phyloP scores from a whole-genome alignment of 2,888 invertebrate species.

The Calameuta idolon region DNA sequence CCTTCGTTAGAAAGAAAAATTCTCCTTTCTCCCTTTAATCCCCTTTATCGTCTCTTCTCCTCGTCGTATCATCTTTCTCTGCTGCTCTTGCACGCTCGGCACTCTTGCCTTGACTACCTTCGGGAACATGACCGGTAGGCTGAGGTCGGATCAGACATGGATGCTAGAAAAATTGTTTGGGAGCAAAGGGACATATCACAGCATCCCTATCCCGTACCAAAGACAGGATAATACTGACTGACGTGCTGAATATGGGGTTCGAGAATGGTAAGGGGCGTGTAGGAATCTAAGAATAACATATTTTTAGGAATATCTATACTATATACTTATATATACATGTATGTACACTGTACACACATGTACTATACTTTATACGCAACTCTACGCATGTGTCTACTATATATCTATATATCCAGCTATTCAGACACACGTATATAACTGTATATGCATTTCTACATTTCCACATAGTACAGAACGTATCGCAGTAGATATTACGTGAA shows the following conservation, averaged over 20 bases:
- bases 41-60: background rate
- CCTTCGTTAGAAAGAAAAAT: background rate
- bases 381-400: background rate
- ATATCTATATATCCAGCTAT: background rate
- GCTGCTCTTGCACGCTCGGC: background rate
- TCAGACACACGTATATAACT: background rate
- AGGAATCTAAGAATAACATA: background rate
- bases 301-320: background rate
- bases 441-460: background rate
- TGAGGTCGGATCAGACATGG: background rate
- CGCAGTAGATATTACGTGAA: constrained; percentile 1
- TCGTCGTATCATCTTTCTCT: background rate
- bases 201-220: background rate
- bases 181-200: background rate
- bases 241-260: background rate
- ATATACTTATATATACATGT: no score
- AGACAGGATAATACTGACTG: background rate
- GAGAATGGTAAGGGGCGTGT: background rate
- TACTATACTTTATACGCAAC: background rate
- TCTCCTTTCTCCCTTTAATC: background rate
- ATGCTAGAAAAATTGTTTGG: background rate
- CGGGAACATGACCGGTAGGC: background rate
- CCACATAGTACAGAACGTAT: background rate
- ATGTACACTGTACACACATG: background rate
- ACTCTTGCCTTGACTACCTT: background rate